These are phyloP conservation scores for Monomorium pharaonis DNA, from an alignment of 1,140 invertebrate species.

Conservation along the genomic window DNA sequence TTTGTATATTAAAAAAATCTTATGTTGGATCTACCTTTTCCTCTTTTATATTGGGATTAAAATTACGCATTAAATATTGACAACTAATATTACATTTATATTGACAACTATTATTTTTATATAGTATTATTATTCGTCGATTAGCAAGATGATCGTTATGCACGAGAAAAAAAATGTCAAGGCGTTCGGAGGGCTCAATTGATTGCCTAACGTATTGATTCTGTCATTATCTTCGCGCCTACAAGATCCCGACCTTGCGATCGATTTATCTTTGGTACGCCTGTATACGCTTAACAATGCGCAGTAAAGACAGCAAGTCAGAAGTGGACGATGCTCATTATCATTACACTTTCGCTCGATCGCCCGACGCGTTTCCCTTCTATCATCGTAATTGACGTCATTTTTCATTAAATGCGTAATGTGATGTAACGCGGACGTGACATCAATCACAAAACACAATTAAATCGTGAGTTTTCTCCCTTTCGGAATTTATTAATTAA, in stretches of 20 bases:
- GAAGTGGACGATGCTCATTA: constrained; percentile 15
- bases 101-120: too few species aligned
- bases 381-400: constrained; percentile 18
- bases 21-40: background rate
- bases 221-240: constrained; percentile 64
- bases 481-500: background rate
- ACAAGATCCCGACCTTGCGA: constrained; percentile 68
- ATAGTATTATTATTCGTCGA: background rate
- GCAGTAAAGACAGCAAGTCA: constrained; percentile 43
- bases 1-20: background rate
- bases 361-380: background rate
- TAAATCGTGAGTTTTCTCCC: background rate
- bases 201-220: constrained; percentile 63
- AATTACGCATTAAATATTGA: background rate
- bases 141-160: background rate
- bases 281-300: constrained; percentile 46
- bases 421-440: background rate
- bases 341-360: constrained; percentile 22
- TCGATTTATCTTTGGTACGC: constrained; percentile 59
- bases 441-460: background rate
- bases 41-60: background rate
- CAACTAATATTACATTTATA: background rate
- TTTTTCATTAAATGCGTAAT: constrained; percentile 3
- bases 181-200: constrained; percentile 34
- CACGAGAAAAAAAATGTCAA: constrained; percentile 22